Evolutionary conservation across 1,140 invertebrate species (phyloP), one percentile per base, ranked within the genome.

Genomic region (Caerostris darwini): DNA sequence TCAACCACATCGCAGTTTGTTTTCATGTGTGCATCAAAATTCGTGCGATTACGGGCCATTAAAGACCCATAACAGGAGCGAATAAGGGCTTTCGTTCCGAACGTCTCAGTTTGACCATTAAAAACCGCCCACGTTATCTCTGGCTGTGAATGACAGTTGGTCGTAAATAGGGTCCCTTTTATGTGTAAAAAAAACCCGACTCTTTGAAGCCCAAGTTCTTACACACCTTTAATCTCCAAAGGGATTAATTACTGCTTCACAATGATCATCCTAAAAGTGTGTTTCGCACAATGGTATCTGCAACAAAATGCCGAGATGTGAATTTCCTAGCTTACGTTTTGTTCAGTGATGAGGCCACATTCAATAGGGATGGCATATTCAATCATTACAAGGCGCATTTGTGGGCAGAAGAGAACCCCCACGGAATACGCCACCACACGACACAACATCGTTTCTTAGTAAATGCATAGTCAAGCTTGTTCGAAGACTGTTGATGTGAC

Each of bases 381-480:
- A 87, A 2, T 50, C 7, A 50, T 5, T 6, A 87, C 58, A 87
- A 87, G 19, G n/a, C n/a, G 57, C 58, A 64, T 59, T 58, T 64
- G 7, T 61, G 58, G 58, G 19, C n/a, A 50, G 34, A 59, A 7
- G 7, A 34, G 3, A 87, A 87, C 0, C 0, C n/a, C 6, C n/a
- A 59, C 10, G 34, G 12, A 8, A 53, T 34, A 54, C 5, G 6
- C 7, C 58, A 7, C 4, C 59, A 5, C 34, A 19, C 17, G 5
- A 3, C 8, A 8, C 58, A 87, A 50, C 19, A 59, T 19, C 2
- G 61, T 12, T 93, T 64, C 50, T 5, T 1, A 58, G 82, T 87
- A 5, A 87, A 93, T 93, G n/a, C 87, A 34, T 87, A 5, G 19
- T 19, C 3, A 54, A 34, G 59, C 34, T 64, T n/a, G n/a, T n/a